Evolutionary conservation across 2,113 vertebrate genomes (phyloP), one percentile per base, ranked within the genome.

Genomic region (Chunga burmeisteri): DNA sequence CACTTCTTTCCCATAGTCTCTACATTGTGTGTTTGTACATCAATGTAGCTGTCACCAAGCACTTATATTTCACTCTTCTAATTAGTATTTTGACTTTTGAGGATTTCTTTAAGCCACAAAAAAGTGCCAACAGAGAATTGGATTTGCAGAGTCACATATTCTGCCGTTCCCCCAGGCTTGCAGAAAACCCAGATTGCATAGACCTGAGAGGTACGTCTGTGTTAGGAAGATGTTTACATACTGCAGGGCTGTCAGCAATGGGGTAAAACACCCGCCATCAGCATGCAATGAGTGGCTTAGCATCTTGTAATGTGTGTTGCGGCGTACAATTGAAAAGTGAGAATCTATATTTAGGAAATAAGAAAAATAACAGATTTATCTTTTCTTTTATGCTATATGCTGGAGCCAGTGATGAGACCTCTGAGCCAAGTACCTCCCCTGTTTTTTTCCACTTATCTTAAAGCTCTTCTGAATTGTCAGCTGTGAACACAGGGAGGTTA

Each of bases 401-500:
- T 89, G 62, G 27, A 79, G 53, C 38, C 56, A 50, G 18, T 26
- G 55, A 27, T 81, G 73, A 80, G 78, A 66, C 38, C 46, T 80
- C 58, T 36, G 38, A 93, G 66, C 74, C 62, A 77, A 93, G 62
- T 58, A 19, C 70, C 42, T 94, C 42, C 71, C n/a, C 68, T 67
- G 25, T 1, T 75, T 90, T 93, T 96, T 80, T 47, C 49, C 46
- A 81, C 88, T 96, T 97, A 96, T 95, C 92, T 95, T 44, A 53
- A 89, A 94, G 84, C 83, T 85, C 94, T 96, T 92, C 81, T 94
- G 78, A 72, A 46, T 59, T 91, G 94, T 95, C 92, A 95, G 81
- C 80, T 95, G 94, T 88, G 94, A 95, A 70, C 86, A 88, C 23
- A 46, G 86, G 62, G 70, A 91, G 78, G 95, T 97, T 95, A 97